phyloP scores from a whole-genome alignment of 2,113 vertebrate genomes.

The Eurystomus gularis region DNA sequence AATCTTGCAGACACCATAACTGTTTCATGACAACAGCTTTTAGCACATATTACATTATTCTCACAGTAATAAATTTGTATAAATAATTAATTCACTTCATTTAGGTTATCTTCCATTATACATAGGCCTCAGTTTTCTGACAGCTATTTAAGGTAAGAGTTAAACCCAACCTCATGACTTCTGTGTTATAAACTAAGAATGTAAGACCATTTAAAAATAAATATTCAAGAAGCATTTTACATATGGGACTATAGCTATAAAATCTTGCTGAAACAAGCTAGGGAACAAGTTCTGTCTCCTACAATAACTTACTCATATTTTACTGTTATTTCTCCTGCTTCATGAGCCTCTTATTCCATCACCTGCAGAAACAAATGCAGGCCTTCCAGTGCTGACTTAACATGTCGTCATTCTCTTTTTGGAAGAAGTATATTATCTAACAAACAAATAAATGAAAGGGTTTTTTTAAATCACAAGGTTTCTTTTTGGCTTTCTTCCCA shows the following conservation, averaged over 20 bases:
- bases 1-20: neutral
- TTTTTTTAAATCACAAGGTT: neutral
- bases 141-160: neutral
- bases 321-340: neutral
- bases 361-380: neutral
- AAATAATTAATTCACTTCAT: neutral
- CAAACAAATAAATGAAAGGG: neutral
- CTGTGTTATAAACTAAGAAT: neutral
- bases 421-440: neutral
- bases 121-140: neutral
- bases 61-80: neutral
- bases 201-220: neutral
- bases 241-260: neutral
- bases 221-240: neutral
- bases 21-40: conserved; percentile 18
- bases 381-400: neutral
- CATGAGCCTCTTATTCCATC: neutral
- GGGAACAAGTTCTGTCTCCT: neutral
- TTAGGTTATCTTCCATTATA: conserved; percentile 21
- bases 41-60: neutral
- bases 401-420: neutral
- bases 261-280: neutral
- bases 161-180: neutral
- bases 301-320: neutral
- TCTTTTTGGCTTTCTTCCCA: neutral